These are phyloP conservation scores for Chrysogorgia sp. DNA, from an alignment of 92 coral and sea anemone species.

Conservation along the genomic window DNA sequence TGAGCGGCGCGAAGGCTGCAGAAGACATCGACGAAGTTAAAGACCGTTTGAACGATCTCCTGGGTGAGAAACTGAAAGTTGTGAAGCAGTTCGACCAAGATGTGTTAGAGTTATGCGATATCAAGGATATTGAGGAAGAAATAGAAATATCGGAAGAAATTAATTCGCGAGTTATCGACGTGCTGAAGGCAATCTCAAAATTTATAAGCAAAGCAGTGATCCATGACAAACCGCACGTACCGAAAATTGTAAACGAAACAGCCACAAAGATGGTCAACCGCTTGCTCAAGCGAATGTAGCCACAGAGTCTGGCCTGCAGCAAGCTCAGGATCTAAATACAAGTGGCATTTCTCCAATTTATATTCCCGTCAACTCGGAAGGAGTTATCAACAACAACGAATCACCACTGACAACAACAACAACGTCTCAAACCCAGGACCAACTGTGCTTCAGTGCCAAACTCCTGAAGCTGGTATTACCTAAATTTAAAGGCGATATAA, in stretches of 20 bases:
- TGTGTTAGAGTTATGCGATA: conserved; percentile 25
- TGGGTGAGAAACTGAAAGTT: conserved; percentile 20
- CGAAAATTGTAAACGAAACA: neutral
- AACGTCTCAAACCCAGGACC: neutral
- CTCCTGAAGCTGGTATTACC: conserved; percentile 1
- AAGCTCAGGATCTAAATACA: neutral
- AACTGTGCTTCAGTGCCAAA: neutral
- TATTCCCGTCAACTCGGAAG: neutral
- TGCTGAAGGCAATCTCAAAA: neutral
- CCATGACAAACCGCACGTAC: neutral
- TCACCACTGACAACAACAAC: neutral
- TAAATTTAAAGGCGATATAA: conserved; percentile 3
- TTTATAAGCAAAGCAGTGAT: neutral
- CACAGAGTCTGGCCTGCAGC: neutral
- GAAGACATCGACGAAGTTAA: neutral
- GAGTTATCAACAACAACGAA: neutral
- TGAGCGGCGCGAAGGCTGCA: neutral
- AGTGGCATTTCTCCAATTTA: neutral
- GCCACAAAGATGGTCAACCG: no score
- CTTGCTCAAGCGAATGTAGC: no score
- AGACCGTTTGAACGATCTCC: conserved; percentile 5
- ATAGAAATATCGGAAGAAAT: conserved; percentile 54
- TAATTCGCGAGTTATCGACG: conserved; percentile 54
- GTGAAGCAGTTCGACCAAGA: conserved; percentile 44
- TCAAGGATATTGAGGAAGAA: conserved; percentile 50